Evolutionary conservation across 2,797 vertebrate genomes (phyloP), one percentile per base, ranked within the genome.

Genomic region (Limosa lapponica): DNA sequence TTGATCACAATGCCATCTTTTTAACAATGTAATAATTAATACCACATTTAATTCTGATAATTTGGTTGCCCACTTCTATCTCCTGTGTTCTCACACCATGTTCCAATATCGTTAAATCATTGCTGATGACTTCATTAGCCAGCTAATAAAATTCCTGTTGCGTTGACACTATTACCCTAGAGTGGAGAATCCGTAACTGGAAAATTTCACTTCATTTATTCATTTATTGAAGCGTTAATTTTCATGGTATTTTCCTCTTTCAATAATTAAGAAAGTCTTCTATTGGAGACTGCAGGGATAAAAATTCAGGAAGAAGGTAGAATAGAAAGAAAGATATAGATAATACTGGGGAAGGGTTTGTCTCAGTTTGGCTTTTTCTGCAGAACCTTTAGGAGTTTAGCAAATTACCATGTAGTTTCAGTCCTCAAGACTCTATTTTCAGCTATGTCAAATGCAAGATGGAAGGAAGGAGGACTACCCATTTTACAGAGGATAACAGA

Each of bases 31-130:
- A 49, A 54, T 64, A 44, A 79, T 88, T 93, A 64, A 80, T 92
- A 39, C 7, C 28, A 70, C n/a, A 82, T 9, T 66, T 80, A 51
- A n/a, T 80, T 66, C 49, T 67, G 43, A 59, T 82, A 28, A 87
- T 96, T 52, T 55, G 10, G 13, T 82, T 95, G 13, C 18, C 58
- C 10, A 43, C 19, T 41, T 93, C 36, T 20, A 8, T 82, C 44
- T 85, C 25, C 37, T 16, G 2, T 91, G 51, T 32, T 92, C 13
- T 85, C 75, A 71, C 37, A 23, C 64, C 94, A 44, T 48, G 64
- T 77, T 96, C 93, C 80, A 94, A 71, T 91, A 85, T 55, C 74
- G 10, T 90, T 89, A 46, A 92, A 30, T 87, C 10, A 46, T 88
- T 74, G 72, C 37, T 71, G 52, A 94, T 66, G 13, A 61, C 32